phyloP scores from a whole-genome alignment of 2,888 invertebrate genomes.

The Orchesella flavescens region DNA sequence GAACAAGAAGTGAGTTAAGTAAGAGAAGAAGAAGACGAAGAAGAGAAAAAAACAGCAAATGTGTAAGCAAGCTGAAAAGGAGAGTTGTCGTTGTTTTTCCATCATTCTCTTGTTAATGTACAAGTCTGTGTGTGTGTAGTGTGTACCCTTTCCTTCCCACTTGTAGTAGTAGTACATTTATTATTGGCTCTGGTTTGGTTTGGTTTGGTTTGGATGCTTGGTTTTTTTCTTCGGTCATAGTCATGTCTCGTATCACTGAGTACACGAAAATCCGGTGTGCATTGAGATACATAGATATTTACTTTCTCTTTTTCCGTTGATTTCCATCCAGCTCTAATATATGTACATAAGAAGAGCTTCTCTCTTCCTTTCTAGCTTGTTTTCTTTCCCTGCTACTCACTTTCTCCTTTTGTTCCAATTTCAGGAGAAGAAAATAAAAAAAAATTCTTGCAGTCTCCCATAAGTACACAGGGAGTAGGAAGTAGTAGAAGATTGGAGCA shows the following conservation, averaged over 20 bases:
- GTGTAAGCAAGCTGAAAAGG: conserved; percentile 9
- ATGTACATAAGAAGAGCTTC: conserved; percentile 37
- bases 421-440: background rate
- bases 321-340: conserved; percentile 46
- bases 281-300: too few species aligned
- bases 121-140: background rate
- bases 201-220: too few species aligned
- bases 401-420: conserved; percentile 3
- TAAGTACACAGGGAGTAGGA: too few species aligned
- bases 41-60: conserved; percentile 1
- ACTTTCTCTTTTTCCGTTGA: conserved; percentile 47
- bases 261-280: conserved; percentile 54
- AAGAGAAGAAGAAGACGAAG: too few species aligned
- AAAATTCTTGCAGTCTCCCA: background rate
- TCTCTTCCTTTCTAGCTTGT: conserved; percentile 4
- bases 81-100: conserved; percentile 24
- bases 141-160: background rate
- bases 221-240: conserved; percentile 6
- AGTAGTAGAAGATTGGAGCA: too few species aligned
- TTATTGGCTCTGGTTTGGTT: conserved; percentile 18
- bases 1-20: conserved; percentile 9
- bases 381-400: conserved; percentile 24
- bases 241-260: conserved; percentile 49
- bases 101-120: background rate
- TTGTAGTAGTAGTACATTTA: background rate